Conservation (phyloP, 2,888 invertebrate species). For the Idaea biselata region DNA sequence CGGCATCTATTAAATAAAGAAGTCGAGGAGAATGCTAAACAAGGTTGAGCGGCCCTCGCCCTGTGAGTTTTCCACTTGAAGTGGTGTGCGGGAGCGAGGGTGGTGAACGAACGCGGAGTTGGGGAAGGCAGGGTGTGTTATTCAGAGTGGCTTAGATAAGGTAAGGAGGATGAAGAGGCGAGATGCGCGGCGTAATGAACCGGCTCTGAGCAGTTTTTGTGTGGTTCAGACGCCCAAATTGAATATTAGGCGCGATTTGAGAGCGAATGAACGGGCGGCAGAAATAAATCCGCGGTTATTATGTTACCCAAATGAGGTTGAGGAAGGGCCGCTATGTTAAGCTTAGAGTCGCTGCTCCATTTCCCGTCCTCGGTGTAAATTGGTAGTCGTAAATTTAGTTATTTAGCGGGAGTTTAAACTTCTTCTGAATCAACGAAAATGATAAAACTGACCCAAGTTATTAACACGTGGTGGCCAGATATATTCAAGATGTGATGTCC, state of each 20-base stretch:
- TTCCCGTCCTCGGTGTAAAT: constrained; percentile 64
- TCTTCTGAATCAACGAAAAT: constrained; percentile 42
- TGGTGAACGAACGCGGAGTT: constrained; percentile 36
- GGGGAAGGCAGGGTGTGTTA: constrained; percentile 58
- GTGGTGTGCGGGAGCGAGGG: constrained; percentile 62
- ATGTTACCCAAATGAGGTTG: constrained; percentile 78
- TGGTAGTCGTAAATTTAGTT: constrained; percentile 64
- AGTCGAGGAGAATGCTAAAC: constrained; percentile 79
- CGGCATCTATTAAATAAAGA: constrained; percentile 80
- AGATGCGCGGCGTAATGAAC: constrained; percentile 79
- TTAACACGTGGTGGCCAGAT: not conserved
- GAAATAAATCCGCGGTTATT: constrained; percentile 78
- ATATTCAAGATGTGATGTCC: not conserved
- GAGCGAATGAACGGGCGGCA: constrained; percentile 75
- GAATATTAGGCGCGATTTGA: constrained; percentile 80
- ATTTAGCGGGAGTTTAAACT: constrained; percentile 57
- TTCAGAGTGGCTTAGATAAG: constrained; percentile 79
- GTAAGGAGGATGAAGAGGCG: constrained; percentile 79
- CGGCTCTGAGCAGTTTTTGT: constrained; percentile 77
- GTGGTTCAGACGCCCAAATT: constrained; percentile 76
- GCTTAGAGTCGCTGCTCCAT: constrained; percentile 67
- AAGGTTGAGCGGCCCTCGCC: constrained; percentile 79
- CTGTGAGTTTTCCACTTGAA: constrained; percentile 78
- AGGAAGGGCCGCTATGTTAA: constrained; percentile 65
- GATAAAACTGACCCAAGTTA: not conserved